Conservation (phyloP, 2,113 vertebrate species). For the Brienomyrus brachyistius region DNA sequence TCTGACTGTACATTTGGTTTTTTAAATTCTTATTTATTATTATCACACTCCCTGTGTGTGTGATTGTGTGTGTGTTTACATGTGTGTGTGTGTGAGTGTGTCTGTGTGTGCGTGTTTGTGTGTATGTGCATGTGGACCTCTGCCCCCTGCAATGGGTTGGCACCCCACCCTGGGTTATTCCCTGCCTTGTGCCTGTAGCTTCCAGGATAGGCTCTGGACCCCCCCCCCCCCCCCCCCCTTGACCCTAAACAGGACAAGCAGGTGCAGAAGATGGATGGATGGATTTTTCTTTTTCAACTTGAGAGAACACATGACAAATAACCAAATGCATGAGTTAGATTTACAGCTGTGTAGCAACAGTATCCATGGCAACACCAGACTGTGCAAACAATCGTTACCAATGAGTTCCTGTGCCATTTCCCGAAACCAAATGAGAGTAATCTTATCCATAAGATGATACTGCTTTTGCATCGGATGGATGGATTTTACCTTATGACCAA, state of each 20-base stretch:
- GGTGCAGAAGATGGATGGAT: neutral
- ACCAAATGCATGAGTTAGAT: neutral
- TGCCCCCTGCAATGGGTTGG: neutral
- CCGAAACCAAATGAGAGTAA: neutral
- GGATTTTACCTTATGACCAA: neutral
- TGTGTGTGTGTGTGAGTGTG: no score
- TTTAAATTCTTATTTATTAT: neutral
- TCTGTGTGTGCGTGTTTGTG: no score
- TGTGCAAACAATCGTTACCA: neutral
- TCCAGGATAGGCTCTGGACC: neutral
- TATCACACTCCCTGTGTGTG: neutral
- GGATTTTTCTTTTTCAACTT: neutral
- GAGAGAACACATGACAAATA: neutral
- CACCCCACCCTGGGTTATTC: neutral
- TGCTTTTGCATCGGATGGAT: neutral
- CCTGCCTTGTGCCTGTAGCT: neutral
- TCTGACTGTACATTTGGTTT: neutral
- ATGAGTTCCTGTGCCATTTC: neutral
- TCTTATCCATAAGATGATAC: neutral
- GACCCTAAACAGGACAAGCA: neutral
- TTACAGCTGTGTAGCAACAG: neutral
- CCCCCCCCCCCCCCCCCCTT: no score
- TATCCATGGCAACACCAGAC: neutral
- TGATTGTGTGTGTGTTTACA: no score
- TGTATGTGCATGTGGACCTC: neutral